These are phyloP conservation scores for Rynchops niger DNA, from an alignment of 2,113 vertebrate species.

Conservation along the genomic window DNA sequence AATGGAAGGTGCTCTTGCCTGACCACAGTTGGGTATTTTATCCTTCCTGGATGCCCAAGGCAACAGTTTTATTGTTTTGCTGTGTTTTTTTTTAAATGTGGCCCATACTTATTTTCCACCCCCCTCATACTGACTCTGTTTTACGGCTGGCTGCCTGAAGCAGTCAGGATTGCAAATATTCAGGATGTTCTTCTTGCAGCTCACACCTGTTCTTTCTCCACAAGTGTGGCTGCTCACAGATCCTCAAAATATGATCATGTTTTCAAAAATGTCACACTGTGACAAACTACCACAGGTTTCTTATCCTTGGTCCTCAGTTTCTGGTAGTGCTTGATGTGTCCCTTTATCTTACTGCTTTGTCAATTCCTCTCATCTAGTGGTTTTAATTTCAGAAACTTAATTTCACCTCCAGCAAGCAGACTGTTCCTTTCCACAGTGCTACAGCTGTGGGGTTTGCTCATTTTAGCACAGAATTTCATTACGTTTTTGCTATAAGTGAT, in stretches of 20 bases:
- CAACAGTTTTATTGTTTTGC: not conserved
- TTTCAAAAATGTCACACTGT: not conserved
- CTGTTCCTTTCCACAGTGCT: not conserved
- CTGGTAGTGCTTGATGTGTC: not conserved
- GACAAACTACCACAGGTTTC: not conserved
- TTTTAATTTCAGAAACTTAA: not conserved
- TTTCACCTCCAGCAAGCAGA: not conserved
- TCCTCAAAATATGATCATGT: not conserved
- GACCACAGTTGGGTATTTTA: not conserved
- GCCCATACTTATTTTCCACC: not conserved
- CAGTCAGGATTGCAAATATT: not conserved
- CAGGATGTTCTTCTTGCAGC: not conserved
- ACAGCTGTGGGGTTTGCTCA: not conserved
- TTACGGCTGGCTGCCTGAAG: not conserved
- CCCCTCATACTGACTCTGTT: not conserved
- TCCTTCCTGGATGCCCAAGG: not conserved
- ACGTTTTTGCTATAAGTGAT: not conserved
- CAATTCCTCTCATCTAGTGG: not conserved
- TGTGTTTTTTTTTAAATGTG: not conserved
- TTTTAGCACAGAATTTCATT: not conserved
- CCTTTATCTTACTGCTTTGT: not conserved
- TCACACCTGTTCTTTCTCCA: not conserved
- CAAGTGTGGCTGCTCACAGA: not conserved
- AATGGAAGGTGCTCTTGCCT: not conserved
- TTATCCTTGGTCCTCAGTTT: not conserved